Evolutionary conservation across 2,888 invertebrate genomes (phyloP), one percentile per base, ranked within the genome.

Genomic region (Cryptophagus acutangulus): DNA sequence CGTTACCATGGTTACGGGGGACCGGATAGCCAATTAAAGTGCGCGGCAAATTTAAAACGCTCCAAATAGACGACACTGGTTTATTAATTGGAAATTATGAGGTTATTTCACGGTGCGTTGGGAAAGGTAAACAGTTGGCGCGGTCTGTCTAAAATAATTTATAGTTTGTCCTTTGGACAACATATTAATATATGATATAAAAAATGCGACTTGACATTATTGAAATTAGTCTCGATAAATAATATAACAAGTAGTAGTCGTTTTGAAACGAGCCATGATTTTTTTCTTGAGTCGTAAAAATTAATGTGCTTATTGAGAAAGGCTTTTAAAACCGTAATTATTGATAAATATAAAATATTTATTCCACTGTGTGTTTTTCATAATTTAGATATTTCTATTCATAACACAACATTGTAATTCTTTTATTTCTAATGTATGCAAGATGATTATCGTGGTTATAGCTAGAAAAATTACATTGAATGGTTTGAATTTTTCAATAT

Each of bases 21-120:
- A n/a, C n/a, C n/a, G n/a, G n/a, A n/a, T n/a, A n/a, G n/a, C n/a
- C n/a, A n/a, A n/a, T n/a, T n/a, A n/a, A n/a, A n/a, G n/a, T n/a
- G n/a, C n/a, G n/a, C n/a, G n/a, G n/a, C n/a, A n/a, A n/a, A n/a
- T n/a, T n/a, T n/a, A n/a, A n/a, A n/a, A n/a, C n/a, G n/a, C 53
- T 54, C 51, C 46, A 52, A 57, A 50, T 47, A 48, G 52, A 51
- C 51, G 47, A 50, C 52, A 48, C 50, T 48, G 49, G 47, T 52
- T 52, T 57, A 55, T 58, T 58, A 59, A 59, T 59, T 57, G 54
- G 49, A 54, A 59, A 54, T 57, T 57, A 59, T 59, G 49, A 46
- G 46, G 53, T 49, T 57, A 55, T 56, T 59, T 55, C 55, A 58
- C 54, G 56, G 51, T 58, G 40, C 36, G 51, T 54, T 55, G 54